A percentile compares a stretch with the other conserved stretches of the same genome.
Evolutionary conservation across 2,888 invertebrate genomes (phyloP).

Genomic region (Amphipoea oculea): DNA sequence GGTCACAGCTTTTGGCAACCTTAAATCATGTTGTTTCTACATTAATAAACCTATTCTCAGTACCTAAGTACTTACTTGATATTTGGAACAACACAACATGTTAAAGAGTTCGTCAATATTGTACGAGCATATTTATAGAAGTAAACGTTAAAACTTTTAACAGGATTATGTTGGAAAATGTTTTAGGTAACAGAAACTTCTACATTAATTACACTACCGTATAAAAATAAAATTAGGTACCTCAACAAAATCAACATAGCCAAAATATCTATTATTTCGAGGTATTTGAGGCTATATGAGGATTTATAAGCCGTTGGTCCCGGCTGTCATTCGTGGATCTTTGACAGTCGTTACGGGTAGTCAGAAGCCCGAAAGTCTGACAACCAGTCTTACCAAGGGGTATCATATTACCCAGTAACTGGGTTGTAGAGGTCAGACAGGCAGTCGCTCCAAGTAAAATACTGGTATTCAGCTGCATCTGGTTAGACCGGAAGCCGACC

Average conservation of each 20-base stretch:
- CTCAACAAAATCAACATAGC: too few species aligned
- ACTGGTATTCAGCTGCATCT: too few species aligned
- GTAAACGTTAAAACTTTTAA: constrained; percentile 12
- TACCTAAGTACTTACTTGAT: not conserved
- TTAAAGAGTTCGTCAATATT: not conserved
- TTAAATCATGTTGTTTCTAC: too few species aligned
- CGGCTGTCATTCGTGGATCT: too few species aligned
- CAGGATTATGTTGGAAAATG: constrained; percentile 2
- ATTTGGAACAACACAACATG: not conserved
- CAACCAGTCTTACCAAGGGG: too few species aligned
- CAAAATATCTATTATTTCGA: not conserved
- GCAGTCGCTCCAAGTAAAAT: too few species aligned
- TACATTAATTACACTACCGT: not conserved
- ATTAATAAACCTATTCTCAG: not conserved
- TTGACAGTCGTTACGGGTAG: too few species aligned
- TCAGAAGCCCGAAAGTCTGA: too few species aligned
- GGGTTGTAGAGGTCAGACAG: too few species aligned
- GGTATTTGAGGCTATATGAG: not conserved
- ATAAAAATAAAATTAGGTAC: too few species aligned
- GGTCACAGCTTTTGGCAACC: not conserved
- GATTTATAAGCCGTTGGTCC: not conserved
- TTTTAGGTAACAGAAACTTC: not conserved
- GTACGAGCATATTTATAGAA: constrained; percentile 6
- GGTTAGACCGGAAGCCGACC: too few species aligned
- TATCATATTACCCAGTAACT: too few species aligned